Conservation (phyloP, 2,888 invertebrate genomes). For the Reticulitermes lucifugus region DNA sequence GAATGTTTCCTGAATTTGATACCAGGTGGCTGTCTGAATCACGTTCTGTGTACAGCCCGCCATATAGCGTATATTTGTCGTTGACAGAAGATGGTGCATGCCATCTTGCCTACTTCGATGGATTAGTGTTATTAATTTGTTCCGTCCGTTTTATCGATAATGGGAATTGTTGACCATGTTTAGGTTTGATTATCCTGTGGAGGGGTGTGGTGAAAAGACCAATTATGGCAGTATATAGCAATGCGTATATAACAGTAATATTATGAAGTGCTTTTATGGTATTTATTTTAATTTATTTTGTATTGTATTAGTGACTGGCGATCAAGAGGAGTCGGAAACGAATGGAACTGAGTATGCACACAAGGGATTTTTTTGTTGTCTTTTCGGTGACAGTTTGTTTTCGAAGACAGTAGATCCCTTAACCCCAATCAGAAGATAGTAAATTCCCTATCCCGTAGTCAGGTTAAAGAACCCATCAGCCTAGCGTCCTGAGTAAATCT, state of each 20-base stretch:
- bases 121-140: neutral
- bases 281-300: conserved; percentile 24
- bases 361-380: neutral
- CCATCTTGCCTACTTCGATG: neutral
- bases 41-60: too few species aligned
- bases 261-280: neutral
- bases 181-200: neutral
- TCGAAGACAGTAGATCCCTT: conserved; percentile 5
- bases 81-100: too few species aligned
- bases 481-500: too few species aligned
- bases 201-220: conserved; percentile 45
- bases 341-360: conserved; percentile 38
- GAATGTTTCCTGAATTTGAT: too few species aligned
- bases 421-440: neutral
- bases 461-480: too few species aligned
- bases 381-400: neutral
- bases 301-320: neutral
- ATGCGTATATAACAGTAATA: neutral
- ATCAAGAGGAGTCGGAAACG: conserved; percentile 31
- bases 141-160: conserved; percentile 37
- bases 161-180: conserved; percentile 20
- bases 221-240: neutral
- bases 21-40: too few species aligned
- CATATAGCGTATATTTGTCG: too few species aligned
- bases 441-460: neutral